Evolutionary conservation across 2,888 invertebrate species (phyloP), one percentile per base, ranked within the genome.

Genomic region (Acanthococcus lagerstroemiae): DNA sequence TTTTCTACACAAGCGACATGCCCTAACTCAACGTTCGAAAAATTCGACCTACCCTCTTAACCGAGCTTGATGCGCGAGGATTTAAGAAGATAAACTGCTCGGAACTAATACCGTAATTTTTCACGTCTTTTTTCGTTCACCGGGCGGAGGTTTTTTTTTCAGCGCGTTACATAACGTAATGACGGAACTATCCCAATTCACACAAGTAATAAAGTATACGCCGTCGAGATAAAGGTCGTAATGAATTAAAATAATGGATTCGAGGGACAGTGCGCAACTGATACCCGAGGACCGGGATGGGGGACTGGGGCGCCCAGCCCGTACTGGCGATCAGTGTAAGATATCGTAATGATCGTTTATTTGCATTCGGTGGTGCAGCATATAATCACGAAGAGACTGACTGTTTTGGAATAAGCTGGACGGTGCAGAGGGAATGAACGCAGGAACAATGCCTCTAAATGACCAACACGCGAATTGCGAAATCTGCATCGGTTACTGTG

Each of bases 71-170:
- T 52, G 27, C 27, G 37, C 52, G n/a, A 9, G 56, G 46, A 58
- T 58, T 58, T 58, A 63, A 37, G 30, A 52, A 52, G 63, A 63
- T 63, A 63, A 63, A 63, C 63, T 52, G 54, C 52, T 63, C 37
- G 63, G 63, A 63, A 63, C 52, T 63, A 63, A 63, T 63, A 25
- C 30, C 19, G 52, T 63, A 63, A 63, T 63, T 63, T 63, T 63
- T 63, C 63, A 63, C 52, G 12, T 21, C 45, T 61, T 27, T 37
- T 19, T 48, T 50, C 37, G 37, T n/a, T 37, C n/a, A 15, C 37
- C 12, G n/a, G 12, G 37, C n/a, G 12, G 37, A 9, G 37, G 37
- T 9, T 15, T 37, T 37, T 37, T 37, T 37, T 37, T n/a, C 37
- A 37, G 12, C n/a, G n/a, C 37, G n/a, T 37, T 37, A 37, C 37